Conservation (phyloP, 1,140 invertebrate species). For the Euglossa dilemma region DNA sequence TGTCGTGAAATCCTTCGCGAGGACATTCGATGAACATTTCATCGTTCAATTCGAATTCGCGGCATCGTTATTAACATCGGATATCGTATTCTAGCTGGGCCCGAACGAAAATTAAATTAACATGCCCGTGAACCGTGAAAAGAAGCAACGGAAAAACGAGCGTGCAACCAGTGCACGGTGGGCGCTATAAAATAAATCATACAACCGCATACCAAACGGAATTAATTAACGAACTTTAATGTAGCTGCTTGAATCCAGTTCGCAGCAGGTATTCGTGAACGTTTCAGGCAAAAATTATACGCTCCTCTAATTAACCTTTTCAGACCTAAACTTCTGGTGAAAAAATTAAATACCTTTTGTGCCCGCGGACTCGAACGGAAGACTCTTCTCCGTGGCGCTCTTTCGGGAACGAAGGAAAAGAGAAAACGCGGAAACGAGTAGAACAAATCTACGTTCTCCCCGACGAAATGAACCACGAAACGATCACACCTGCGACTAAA, state of each 20-base stretch:
- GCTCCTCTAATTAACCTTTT: constrained; percentile 26
- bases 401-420: neutral
- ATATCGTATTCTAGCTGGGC: neutral
- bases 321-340: constrained; percentile 1
- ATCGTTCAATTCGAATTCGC: neutral
- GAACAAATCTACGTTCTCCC: neutral
- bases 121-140: neutral
- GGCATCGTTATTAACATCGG: neutral
- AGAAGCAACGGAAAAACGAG: neutral
- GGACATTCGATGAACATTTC: neutral
- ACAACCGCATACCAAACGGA: neutral
- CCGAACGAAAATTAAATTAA: neutral
- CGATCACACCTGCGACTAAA: neutral
- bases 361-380: neutral
- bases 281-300: neutral
- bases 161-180: neutral
- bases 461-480: neutral
- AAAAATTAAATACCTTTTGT: constrained; percentile 16
- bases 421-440: neutral
- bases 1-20: too few species aligned
- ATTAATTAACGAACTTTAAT: constrained; percentile 26
- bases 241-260: neutral
- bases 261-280: neutral
- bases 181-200: neutral
- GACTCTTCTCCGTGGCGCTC: neutral